phyloP scores from a whole-genome alignment of 2,113 vertebrate species.

The Tetrao urogallus region DNA sequence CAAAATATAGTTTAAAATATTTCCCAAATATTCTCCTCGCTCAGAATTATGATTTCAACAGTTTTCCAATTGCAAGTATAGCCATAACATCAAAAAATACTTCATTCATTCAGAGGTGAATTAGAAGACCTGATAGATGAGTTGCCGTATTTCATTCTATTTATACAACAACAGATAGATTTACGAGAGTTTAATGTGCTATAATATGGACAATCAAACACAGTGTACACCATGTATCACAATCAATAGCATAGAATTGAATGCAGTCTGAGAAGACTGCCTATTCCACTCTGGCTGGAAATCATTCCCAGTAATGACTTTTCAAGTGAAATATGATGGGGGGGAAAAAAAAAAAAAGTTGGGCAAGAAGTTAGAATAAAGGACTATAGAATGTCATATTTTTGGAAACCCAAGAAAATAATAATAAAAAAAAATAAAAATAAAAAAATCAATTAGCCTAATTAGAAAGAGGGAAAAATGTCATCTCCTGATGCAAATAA shows the following conservation, averaged over 20 bases:
- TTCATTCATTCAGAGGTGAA: not conserved
- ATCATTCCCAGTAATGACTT: not conserved
- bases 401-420: not conserved
- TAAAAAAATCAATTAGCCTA: not conserved
- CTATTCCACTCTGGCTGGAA: not conserved
- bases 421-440: too few relatives aligned
- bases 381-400: not conserved
- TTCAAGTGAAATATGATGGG: not conserved
- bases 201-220: not conserved
- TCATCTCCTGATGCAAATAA: not conserved
- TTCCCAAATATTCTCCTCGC: not conserved
- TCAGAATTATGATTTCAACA: not conserved
- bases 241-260: not conserved
- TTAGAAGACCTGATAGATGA: not conserved
- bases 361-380: not conserved
- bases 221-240: not conserved
- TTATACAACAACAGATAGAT: not conserved
- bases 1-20: not conserved
- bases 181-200: not conserved
- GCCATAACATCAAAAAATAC: not conserved
- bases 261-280: not conserved
- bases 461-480: not conserved
- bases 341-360: not conserved
- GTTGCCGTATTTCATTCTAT: not conserved
- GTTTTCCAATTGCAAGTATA: not conserved